Base-by-base conservation (phyloP, 2,888 invertebrate genomes). In the Cantharis nigra region DNA sequence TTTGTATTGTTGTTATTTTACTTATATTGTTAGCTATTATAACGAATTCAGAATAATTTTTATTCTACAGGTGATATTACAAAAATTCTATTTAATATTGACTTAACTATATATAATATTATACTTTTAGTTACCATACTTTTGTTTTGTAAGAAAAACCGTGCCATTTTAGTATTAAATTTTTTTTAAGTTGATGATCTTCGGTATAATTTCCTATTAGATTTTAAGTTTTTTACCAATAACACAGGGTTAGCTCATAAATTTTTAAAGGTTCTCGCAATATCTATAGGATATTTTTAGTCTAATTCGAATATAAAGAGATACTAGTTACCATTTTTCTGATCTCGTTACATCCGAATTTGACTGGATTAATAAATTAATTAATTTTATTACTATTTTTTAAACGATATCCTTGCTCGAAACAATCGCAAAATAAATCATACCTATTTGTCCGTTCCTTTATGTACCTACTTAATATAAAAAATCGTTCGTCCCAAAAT, bases 241-340 rank as follows among this genome's bases (percentile, higher is more conserved):
- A 49, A 84, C 83, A 87, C 87, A 87, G 87, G 87, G 87, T 87
- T 86, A 85, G 85, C 85, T 85, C 84, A 80, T 80, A 81, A 82
- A 81, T 82, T 85, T 82, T 84, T 83, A 76, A 30, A 73, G 71
- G 64, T 76, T 78, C 75, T 10, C 13, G 14, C 69, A 33, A n/a
- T 71, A 65, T 63, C 23, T 20, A 20, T 23, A 23, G 63, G 14
- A 26, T 63, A 63, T 20, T 20, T 23, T 23, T 69, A 71, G 77
- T 77, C 71, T 69, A 74, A 75, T 75, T 70, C 65, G 67, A 67
- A 63, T 71, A 49, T 72, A 72, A 20, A 30, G 67, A 14, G n/a
- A 67, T 67, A n/a, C 23, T 16, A 10, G 13, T 49, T 5, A n/a
- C n/a, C 49, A 49, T n/a, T 49, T n/a, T 49, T 7, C 7, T 4